Base-by-base conservation (phyloP, 30 jellyfish, hydroid and myxozoan species). In the Nemopilema nomurai region DNA sequence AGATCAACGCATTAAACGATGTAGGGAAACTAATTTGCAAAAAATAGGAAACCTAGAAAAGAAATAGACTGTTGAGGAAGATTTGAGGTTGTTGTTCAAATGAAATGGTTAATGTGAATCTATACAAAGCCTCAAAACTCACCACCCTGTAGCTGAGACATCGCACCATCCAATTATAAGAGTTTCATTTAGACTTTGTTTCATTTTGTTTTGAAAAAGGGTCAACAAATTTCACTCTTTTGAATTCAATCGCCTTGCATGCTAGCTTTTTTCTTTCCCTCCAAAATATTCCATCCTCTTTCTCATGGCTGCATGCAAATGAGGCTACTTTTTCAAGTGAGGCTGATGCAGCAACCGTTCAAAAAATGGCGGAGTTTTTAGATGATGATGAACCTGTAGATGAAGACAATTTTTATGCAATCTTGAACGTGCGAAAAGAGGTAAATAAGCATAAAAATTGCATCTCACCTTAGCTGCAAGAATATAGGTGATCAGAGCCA, bases 341-440 rank as follows among this genome's bases (percentile, higher is more conserved):
- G 51, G 51, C 71, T 23, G 28, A 1, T 13, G 84, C 53, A 8
- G 49, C 28, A 49, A 50, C 64, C 84, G 67, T 82, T 82, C 57
- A 29, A 49, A 75, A 89, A 82, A 89, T 89, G 97, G 92, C 93
- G 86, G 97, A 89, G 67, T 90, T 90, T 18, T 87, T 64, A 23
- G 97, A 75, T 24, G 95, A 90, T 16, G 97, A 90, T 18, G 97
- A 90, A 22, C 86, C 21, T 18, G 62, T 51, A 17, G 67, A 25
- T 22, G 64, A 21, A 22, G 91, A 85, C 33, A 95, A 90, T 70
- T 90, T 51, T 80, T 90, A 90, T 71, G 80, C 97, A 25, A 70
- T 90, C 1, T 82, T 90, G 49, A 90, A 90, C 65, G 89, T 90
- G 21, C 70, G 94, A 24, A 90, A 90, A 71, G 97, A 90, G 70